These are phyloP conservation scores for Epistrophe grossulariae DNA, from an alignment of 2,888 invertebrate species.

Conservation along the genomic window DNA sequence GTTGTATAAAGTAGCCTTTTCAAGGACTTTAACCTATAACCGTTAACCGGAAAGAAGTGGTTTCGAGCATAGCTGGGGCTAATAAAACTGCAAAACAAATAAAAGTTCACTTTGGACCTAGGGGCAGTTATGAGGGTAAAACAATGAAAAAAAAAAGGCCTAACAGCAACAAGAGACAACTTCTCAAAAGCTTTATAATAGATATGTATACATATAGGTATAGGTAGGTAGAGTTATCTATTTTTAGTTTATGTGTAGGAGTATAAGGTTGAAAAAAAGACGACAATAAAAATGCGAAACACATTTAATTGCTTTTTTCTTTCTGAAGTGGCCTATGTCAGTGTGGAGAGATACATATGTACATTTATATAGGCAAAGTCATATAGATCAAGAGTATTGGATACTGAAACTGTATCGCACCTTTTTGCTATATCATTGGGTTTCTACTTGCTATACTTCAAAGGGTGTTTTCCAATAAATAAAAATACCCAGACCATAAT, in stretches of 20 bases:
- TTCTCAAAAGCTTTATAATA: slow-evolving; percentile 7
- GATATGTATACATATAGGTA: no score
- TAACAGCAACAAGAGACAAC: slow-evolving; percentile 17
- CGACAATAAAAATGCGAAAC: slow-evolving; percentile 14
- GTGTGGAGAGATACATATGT: not conserved
- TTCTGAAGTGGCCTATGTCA: not conserved
- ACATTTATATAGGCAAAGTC: no score
- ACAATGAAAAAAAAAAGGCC: slow-evolving; percentile 21
- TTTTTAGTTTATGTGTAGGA: not conserved
- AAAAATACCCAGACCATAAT: no score
- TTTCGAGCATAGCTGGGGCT: not conserved
- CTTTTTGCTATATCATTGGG: not conserved
- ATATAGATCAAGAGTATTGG: not conserved
- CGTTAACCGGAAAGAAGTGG: slow-evolving; percentile 28
- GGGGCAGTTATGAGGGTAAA: slow-evolving; percentile 24
- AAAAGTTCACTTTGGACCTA: slow-evolving; percentile 7
- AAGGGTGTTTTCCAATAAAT: no score
- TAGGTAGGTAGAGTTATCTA: not conserved
- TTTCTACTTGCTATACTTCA: not conserved
- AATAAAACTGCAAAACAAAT: slow-evolving; percentile 19
- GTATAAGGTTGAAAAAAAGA: not conserved
- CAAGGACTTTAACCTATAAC: slow-evolving; percentile 27
- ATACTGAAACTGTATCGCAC: not conserved
- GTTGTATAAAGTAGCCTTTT: slow-evolving; percentile 23
- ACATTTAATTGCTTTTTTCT: slow-evolving; percentile 38